phyloP scores from a whole-genome alignment of 2,797 vertebrate genomes.

The Knipowitschia caucasica region DNA sequence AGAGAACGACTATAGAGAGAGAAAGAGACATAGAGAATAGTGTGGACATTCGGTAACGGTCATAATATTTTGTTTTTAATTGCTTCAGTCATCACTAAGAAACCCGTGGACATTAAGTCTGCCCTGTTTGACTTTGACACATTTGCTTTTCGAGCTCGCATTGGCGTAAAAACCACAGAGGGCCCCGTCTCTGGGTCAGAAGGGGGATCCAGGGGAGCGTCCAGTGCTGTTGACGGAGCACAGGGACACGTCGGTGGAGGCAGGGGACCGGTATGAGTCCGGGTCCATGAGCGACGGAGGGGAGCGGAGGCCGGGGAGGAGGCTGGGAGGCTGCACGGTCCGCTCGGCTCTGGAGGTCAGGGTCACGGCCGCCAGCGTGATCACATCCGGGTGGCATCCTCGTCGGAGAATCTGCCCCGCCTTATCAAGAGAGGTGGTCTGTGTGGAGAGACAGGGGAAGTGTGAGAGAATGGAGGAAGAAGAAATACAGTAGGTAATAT shows the following conservation, averaged over 20 bases:
- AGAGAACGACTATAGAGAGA: too few species aligned
- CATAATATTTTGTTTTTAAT: too few species aligned
- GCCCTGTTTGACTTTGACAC: conserved; percentile 2
- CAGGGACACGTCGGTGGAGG: conserved; percentile 77
- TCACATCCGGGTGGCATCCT: conserved; percentile 99
- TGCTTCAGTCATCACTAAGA: too few species aligned
- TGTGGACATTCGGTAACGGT: too few species aligned
- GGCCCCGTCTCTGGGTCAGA: conserved; percentile 66
- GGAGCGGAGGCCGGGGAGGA: conserved; percentile 77
- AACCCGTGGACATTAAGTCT: too few species aligned
- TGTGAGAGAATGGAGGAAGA: conserved; percentile 11
- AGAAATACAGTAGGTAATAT: neutral
- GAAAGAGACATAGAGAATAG: too few species aligned
- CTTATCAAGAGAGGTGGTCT: conserved; percentile 99
- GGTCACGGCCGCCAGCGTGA: conserved; percentile 82
- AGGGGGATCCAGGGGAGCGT: conserved; percentile 87
- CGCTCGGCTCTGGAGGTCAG: conserved; percentile 78
- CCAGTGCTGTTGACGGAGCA: conserved; percentile 84
- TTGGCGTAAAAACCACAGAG: conserved; percentile 40
- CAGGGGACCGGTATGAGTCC: conserved; percentile 51
- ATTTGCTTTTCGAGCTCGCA: conserved; percentile 32
- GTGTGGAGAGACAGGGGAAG: conserved; percentile 35
- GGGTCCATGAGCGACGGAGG: conserved; percentile 75
- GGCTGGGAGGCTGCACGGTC: conserved; percentile 79
- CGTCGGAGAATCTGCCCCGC: conserved; percentile 99